Evolutionary conservation across 2,113 vertebrate genomes (phyloP).

Genomic region (Epinephelus cyanopodus): DNA sequence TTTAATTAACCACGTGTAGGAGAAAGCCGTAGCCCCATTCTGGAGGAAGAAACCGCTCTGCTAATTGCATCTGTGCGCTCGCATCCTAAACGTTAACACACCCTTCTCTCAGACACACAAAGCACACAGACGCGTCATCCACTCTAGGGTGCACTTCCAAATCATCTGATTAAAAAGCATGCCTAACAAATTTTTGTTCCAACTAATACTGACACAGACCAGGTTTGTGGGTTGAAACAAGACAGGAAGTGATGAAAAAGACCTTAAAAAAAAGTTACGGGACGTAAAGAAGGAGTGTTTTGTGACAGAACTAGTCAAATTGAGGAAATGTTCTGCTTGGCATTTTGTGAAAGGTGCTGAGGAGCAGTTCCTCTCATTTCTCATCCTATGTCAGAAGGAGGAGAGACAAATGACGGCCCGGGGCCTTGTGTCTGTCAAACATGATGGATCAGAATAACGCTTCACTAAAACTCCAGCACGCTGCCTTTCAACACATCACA

Average conservation of each 20-base stretch:
- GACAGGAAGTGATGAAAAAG: not conserved
- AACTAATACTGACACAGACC: not conserved
- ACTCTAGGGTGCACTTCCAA: not conserved
- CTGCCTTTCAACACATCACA: conserved; percentile 69
- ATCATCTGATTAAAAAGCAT: conserved; percentile 35
- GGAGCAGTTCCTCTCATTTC: conserved; percentile 69
- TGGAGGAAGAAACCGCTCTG: conserved; percentile 30
- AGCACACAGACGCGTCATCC: conserved; percentile 16
- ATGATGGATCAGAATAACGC: conserved; percentile 79
- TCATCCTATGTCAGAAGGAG: conserved; percentile 65
- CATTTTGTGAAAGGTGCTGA: conserved; percentile 77
- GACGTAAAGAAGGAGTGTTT: conserved; percentile 12
- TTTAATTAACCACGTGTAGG: conserved; percentile 77
- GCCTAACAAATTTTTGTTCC: conserved; percentile 15
- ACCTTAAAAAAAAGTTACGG: not conserved
- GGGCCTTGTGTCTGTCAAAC: conserved; percentile 77
- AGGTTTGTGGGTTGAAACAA: conserved; percentile 12
- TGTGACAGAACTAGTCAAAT: conserved; percentile 50
- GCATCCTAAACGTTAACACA: conserved; percentile 52
- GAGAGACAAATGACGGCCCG: conserved; percentile 76
- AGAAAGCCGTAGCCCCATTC: conserved; percentile 47
- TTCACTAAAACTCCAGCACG: conserved; percentile 68
- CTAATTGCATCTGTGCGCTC: conserved; percentile 62
- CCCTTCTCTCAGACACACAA: conserved; percentile 22
- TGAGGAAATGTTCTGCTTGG: conserved; percentile 71